Conservation (phyloP, 2,888 invertebrate species). For the Synanthedon vespiformis region DNA sequence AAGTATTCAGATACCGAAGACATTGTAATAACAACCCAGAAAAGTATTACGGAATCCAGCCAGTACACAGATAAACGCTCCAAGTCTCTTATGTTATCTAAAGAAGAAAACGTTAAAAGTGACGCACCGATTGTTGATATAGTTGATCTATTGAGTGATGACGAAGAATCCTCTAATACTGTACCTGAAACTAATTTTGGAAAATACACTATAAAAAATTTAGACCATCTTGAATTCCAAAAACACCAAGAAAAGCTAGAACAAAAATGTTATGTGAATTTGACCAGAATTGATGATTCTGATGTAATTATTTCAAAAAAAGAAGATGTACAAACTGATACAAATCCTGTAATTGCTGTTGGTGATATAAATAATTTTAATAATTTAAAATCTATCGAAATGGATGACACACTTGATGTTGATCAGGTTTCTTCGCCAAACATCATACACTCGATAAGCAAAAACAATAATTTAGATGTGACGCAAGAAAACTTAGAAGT, state of each 20-base stretch:
- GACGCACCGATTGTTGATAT: slow-evolving; percentile 23
- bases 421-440: not conserved
- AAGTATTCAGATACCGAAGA: too few relatives aligned
- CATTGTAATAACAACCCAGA: too few relatives aligned
- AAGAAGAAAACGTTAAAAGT: slow-evolving; percentile 1
- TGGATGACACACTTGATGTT: not conserved
- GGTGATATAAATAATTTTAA: not conserved
- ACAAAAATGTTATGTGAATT: slow-evolving; percentile 30
- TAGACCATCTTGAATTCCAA: slow-evolving; percentile 17
- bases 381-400: too few relatives aligned
- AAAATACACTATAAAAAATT: slow-evolving; percentile 21
- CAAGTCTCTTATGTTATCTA: slow-evolving; percentile 4
- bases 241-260: slow-evolving; percentile 36
- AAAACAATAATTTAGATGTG: not conserved
- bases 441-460: not conserved
- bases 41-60: too few relatives aligned
- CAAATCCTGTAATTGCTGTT: not conserved
- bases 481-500: slow-evolving; percentile 11
- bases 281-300: too few relatives aligned
- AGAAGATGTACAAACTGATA: not conserved
- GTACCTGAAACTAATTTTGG: slow-evolving; percentile 41
- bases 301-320: slow-evolving; percentile 9
- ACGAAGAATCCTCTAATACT: slow-evolving; percentile 28
- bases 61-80: slow-evolving; percentile 2
- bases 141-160: slow-evolving; percentile 52